A percentile compares a stretch with the other conserved stretches of the same genome.
Conservation (phyloP, 2,888 invertebrate species). For the Cheilosia grossa region DNA sequence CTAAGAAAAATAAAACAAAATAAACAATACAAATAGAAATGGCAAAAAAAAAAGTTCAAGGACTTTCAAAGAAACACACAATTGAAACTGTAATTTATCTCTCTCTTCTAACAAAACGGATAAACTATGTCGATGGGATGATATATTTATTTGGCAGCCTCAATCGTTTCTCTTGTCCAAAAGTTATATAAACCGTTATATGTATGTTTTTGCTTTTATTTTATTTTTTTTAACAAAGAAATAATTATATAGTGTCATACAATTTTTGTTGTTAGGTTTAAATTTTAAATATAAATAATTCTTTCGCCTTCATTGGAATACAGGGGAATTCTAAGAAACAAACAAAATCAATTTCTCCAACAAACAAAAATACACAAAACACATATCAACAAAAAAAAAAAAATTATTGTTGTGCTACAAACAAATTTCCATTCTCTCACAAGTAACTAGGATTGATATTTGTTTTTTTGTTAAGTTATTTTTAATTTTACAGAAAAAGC, state of each 20-base stretch:
- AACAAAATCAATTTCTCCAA: conserved; percentile 74
- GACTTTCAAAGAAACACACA: conserved; percentile 64
- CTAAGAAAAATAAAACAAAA: conserved; percentile 1
- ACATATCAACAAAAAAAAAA: conserved; percentile 50
- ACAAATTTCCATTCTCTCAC: conserved; percentile 73
- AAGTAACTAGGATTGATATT: conserved; percentile 65
- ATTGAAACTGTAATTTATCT: conserved; percentile 71
- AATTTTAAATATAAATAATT: conserved; percentile 65
- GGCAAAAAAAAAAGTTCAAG: conserved; percentile 69
- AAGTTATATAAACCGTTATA: conserved; percentile 15
- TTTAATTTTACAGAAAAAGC: conserved; percentile 48
- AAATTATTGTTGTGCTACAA: conserved; percentile 74
- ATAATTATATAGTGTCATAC: conserved; percentile 61
- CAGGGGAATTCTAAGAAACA: conserved; percentile 72
- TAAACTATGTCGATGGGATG: background rate
- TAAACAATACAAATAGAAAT: conserved; percentile 10
- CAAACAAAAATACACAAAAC: conserved; percentile 53
- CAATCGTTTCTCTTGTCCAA: conserved; percentile 60
- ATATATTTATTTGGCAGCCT: conserved; percentile 41
- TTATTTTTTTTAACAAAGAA: conserved; percentile 57
- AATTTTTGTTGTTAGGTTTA: conserved; percentile 28
- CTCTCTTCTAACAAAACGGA: conserved; percentile 17
- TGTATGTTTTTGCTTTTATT: background rate
- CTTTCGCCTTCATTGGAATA: conserved; percentile 68
- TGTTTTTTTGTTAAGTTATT: conserved; percentile 41